A percentile compares a stretch with the other conserved stretches of the same genome.
These are phyloP conservation scores for Psittacus erithacus DNA, from an alignment of 2,113 vertebrate genomes.

Conservation along the genomic window DNA sequence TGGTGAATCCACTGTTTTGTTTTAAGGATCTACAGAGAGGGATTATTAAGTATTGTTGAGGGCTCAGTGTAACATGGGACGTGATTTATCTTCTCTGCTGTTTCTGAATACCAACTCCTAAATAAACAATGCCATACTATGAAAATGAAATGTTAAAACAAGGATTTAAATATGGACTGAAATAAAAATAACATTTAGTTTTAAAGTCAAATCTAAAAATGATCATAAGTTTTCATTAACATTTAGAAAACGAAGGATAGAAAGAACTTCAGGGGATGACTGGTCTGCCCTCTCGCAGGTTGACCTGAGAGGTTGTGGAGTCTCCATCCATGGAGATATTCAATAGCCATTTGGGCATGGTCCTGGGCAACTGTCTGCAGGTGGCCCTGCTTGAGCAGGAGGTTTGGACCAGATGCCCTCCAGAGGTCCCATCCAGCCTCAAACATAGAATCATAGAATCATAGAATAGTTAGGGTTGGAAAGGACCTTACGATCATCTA, in stretches of 20 bases:
- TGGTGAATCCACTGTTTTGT: not conserved
- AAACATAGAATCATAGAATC: not conserved
- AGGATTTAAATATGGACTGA: not conserved
- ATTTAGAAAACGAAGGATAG: not conserved
- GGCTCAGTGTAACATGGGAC: not conserved
- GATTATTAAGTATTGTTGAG: not conserved
- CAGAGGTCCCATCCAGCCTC: not conserved
- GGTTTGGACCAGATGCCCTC: not conserved
- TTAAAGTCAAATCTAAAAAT: not conserved
- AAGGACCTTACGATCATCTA: no score
- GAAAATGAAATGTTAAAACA: not conserved
- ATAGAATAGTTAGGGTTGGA: no score
- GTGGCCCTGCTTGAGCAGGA: not conserved
- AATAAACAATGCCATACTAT: fast-evolving
- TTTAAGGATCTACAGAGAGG: not conserved
- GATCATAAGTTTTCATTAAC: not conserved
- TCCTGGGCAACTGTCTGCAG: not conserved
- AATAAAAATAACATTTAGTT: not conserved
- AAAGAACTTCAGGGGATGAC: not conserved
- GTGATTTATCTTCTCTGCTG: not conserved
- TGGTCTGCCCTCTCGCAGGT: not conserved
- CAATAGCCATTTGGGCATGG: not conserved
- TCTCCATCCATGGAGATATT: not conserved
- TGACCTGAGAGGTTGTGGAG: not conserved
- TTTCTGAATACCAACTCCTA: not conserved